Evolutionary conservation across 2,797 vertebrate genomes (phyloP).

Genomic region (Pipistrellus pipistrellus): DNA sequence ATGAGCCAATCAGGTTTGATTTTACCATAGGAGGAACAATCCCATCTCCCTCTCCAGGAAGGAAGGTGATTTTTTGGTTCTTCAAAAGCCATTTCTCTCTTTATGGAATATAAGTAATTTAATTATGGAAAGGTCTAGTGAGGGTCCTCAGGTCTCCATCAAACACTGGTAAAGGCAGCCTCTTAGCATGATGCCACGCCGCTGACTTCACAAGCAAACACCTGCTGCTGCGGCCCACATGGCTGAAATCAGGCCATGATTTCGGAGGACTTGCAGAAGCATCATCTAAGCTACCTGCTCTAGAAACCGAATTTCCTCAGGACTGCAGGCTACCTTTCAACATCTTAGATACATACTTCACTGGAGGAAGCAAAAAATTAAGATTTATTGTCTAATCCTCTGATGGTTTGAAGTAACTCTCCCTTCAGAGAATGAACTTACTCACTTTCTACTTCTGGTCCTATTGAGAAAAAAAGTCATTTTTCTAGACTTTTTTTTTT

Average conservation of each 20-base stretch:
- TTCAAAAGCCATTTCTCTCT: slow-evolving; percentile 66
- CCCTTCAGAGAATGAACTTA: slow-evolving; percentile 39
- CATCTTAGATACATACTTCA: not conserved
- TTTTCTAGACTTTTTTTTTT: not conserved
- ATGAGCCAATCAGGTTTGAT: slow-evolving; percentile 50
- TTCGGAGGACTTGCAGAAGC: not conserved
- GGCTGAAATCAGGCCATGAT: slow-evolving; percentile 54
- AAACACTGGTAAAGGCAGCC: slow-evolving; percentile 12
- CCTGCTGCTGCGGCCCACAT: slow-evolving; percentile 25
- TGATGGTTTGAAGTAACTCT: slow-evolving; percentile 54
- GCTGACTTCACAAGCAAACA: slow-evolving; percentile 58
- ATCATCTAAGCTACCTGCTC: not conserved
- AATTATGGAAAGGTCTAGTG: slow-evolving; percentile 61
- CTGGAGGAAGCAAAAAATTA: slow-evolving; percentile 17
- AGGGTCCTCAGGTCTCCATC: slow-evolving; percentile 62
- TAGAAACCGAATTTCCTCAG: slow-evolving; percentile 30
- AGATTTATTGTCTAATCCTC: slow-evolving; percentile 31
- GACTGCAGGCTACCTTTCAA: slow-evolving; percentile 13
- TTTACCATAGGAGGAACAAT: slow-evolving; percentile 15
- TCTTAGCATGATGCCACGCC: not conserved
- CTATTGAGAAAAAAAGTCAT: slow-evolving; percentile 19
- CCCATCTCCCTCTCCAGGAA: slow-evolving; percentile 25
- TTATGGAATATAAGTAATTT: slow-evolving; percentile 37
- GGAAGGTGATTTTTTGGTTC: slow-evolving; percentile 49
- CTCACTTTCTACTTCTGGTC: not conserved